Evolutionary conservation across 2,888 invertebrate species (phyloP), one percentile per base, ranked within the genome.

Genomic region (Emmelina monodactyla): DNA sequence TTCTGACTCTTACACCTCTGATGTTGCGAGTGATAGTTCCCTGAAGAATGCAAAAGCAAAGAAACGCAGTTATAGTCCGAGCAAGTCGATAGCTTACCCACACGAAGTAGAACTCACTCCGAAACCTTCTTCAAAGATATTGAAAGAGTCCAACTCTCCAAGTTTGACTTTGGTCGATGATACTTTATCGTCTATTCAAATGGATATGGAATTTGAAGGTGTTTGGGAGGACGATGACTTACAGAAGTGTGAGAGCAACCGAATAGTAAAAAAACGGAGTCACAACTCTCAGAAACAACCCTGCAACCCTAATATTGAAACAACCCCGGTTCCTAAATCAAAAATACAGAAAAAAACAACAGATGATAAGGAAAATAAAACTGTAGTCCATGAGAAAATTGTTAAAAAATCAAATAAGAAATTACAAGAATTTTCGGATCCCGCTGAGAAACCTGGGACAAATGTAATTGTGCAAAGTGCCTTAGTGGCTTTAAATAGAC

Each of bases 41-140:
- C 12, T 14, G 25, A 41, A 28, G 1, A 32, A 33, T 9, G 16
- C 12, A 0, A 65, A 61, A 43, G 37, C 49, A 0, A 65, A 59
- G 16, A 72, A 75, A 40, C 58, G 71, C 0, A 47, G 42, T 3
- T 59, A 63, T 38, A 68, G 60, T 39, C 61, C 68, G 0, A 33
- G 45, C 0, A 50, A 41, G 12, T 36, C 31, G 9, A 49, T 43
- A 5, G 7, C 45, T 1, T 14, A 31, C 11, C 33, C 41, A 2
- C 2, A 42, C 1, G 41, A 38, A 1, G 31, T 50, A 3, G 63
- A 70, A 1, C n/a, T 57, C 0, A 71, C 78, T 0, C 75, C 76
- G 0, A 73, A 67, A 43, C 70, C 67, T 0, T 41, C 42, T 0
- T 46, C 22, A 1, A 78, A 78, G 44, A 60, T 72, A 39, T 62